Percentiles rank a stretch among this genome's conserved stretches.
These are phyloP conservation scores for Lithobates sylvaticus DNA, from an alignment of 2,797 vertebrate species.

Conservation along the genomic window DNA sequence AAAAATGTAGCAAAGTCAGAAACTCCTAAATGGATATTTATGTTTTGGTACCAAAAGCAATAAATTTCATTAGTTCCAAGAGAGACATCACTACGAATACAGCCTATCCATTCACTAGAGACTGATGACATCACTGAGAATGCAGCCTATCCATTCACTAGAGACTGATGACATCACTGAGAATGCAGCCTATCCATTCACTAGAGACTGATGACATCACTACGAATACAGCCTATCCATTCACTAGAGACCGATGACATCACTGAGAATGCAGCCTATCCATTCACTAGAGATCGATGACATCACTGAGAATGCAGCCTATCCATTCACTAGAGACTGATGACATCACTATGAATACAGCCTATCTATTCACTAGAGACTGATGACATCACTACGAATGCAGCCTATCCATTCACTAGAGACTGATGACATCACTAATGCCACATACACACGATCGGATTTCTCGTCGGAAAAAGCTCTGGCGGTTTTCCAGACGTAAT, in stretches of 20 bases:
- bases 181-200: not conserved
- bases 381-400: not conserved
- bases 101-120: not conserved
- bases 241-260: not conserved
- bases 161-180: not conserved
- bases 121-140: not conserved
- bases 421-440: not conserved
- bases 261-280: not conserved
- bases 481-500: too few species aligned
- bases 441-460: too few species aligned
- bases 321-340: not conserved
- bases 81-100: not conserved
- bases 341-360: not conserved
- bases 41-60: too few species aligned
- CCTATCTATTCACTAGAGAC: not conserved
- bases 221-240: not conserved
- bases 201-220: not conserved
- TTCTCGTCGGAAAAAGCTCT: too few species aligned
- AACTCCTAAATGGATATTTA: too few species aligned
- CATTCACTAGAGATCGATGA: not conserved
- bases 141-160: not conserved
- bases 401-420: not conserved
- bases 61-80: too few species aligned
- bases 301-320: not conserved
- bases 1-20: too few species aligned